Evolutionary conservation across 2,113 vertebrate species (phyloP).

Genomic region (Mormoops blainvillei): DNA sequence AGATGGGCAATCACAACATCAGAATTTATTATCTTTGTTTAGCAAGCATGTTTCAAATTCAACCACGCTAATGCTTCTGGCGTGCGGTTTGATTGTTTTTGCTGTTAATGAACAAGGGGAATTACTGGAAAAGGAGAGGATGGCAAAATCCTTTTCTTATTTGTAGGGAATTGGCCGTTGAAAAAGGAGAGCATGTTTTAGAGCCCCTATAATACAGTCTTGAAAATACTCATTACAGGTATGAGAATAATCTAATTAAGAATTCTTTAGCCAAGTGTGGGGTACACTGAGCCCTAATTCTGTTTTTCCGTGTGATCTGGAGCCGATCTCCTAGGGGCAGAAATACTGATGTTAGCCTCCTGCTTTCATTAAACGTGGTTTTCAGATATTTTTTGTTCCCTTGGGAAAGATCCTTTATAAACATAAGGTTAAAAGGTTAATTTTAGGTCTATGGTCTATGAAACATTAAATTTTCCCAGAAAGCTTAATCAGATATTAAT

Average conservation of each 20-base stretch:
- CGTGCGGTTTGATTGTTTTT: background rate
- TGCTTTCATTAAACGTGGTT: background rate
- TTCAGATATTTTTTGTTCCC: background rate
- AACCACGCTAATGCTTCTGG: background rate
- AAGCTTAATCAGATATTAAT: slow-evolving; percentile 42
- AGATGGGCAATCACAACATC: background rate
- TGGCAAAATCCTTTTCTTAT: background rate
- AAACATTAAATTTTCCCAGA: slow-evolving; percentile 41
- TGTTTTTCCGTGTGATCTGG: background rate
- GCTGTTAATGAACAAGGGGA: background rate
- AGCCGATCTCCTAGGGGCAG: background rate
- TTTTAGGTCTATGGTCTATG: slow-evolving; percentile 44
- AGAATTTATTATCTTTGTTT: slow-evolving; percentile 7
- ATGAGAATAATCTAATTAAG: background rate
- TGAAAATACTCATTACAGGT: background rate
- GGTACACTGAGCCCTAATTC: background rate
- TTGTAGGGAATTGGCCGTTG: background rate
- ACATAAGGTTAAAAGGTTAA: slow-evolving; percentile 48
- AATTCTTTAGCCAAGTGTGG: background rate
- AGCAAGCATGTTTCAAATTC: background rate
- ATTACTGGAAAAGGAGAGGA: background rate
- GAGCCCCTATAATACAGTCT: background rate
- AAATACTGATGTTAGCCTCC: background rate
- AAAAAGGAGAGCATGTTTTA: background rate
- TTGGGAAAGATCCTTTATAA: slow-evolving; percentile 28